Conservation (phyloP, 2,888 invertebrate genomes). For the Scaptomyza parva region DNA sequence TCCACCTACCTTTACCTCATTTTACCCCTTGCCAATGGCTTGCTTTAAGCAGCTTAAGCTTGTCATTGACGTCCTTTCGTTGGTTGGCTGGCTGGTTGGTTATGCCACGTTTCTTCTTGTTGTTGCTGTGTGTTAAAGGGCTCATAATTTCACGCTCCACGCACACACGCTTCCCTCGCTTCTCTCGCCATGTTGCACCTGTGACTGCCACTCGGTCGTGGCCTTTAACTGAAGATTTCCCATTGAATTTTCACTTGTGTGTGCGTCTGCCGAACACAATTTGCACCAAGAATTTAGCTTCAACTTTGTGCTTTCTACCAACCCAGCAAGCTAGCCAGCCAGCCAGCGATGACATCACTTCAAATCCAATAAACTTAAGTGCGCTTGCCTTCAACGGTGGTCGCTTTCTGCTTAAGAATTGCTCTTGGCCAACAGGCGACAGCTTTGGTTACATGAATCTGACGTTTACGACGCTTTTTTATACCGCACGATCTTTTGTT, state of each 20-base stretch:
- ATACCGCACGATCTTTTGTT: conserved; percentile 24
- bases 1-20: conserved; percentile 3
- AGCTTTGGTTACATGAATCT: conserved; percentile 11
- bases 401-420: conserved; percentile 10
- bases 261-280: conserved; percentile 51
- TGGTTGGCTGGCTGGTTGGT: conserved; percentile 16
- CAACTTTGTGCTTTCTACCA: conserved; percentile 32
- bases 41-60: conserved; percentile 81
- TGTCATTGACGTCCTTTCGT: conserved; percentile 68
- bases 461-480: conserved; percentile 3
- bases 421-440: conserved; percentile 6
- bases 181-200: conserved; percentile 29
- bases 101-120: conserved; percentile 17
- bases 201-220: conserved; percentile 47
- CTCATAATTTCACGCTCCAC: conserved; percentile 77
- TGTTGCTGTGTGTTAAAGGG: conserved; percentile 61
- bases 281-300: conserved; percentile 47
- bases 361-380: conserved; percentile 79
- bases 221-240: conserved; percentile 55
- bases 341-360: conserved; percentile 51
- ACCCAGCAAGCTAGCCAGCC: conserved; percentile 8
- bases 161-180: conserved; percentile 56
- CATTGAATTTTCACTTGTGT: conserved; percentile 17
- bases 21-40: conserved; percentile 55
- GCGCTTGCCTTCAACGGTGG: conserved; percentile 33